Conservation (phyloP, 2,113 vertebrate species). For the Dolichotis patagonum region DNA sequence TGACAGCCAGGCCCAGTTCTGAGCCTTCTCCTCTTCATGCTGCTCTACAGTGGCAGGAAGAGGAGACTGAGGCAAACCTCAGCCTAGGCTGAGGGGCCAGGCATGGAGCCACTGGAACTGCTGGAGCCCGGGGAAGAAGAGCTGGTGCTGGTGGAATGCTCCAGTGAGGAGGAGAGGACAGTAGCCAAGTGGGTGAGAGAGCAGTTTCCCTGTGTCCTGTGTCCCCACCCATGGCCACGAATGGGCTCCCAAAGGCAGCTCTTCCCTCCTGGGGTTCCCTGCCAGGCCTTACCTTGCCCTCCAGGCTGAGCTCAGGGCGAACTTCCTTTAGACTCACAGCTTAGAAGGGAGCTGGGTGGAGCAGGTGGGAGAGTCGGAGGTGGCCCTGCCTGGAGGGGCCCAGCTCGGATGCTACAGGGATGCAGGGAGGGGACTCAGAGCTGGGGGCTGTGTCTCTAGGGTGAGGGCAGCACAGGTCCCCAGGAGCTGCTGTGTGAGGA, state of each 20-base stretch:
- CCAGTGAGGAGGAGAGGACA: constrained; percentile 94
- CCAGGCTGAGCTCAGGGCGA: no score
- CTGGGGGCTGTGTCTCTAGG: no score
- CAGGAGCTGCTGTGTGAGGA: no score
- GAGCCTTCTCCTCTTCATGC: neutral
- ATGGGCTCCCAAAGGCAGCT: no score
- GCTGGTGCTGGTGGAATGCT: constrained; percentile 94
- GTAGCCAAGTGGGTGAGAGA: constrained; percentile 79
- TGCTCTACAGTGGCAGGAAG: constrained; percentile 88
- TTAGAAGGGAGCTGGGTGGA: no score
- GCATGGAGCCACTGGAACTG: constrained; percentile 77
- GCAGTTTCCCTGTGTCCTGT: accelerated
- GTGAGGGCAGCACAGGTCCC: no score
- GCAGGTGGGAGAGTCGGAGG: no score
- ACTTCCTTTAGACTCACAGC: no score
- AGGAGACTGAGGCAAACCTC: constrained; percentile 90
- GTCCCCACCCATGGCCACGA: neutral
- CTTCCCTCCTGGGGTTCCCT: neutral
- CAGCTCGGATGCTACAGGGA: no score
- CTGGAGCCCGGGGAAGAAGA: constrained; percentile 90
- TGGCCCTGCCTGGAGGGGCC: no score
- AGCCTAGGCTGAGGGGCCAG: constrained; percentile 83
- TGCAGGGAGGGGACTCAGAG: no score
- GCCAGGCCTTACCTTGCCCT: no score
- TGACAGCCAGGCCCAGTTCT: neutral